Base-by-base conservation (phyloP, 2,113 vertebrate genomes). In the Gracilinanus agilis region DNA sequence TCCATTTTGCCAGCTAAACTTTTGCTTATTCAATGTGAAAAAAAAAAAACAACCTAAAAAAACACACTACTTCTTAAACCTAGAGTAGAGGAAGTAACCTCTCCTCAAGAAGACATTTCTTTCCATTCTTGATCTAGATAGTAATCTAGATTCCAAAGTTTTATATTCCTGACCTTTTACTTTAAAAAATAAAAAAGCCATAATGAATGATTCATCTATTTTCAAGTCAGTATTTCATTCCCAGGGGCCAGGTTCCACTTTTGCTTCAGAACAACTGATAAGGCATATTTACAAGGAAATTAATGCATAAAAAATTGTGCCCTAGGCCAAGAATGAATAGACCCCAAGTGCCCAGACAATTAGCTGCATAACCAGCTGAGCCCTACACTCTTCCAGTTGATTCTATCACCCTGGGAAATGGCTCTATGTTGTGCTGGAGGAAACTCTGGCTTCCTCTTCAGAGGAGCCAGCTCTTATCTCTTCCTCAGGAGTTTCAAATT, bases 221-320 rank as follows among this genome's bases (percentile, higher is more conserved):
- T 83, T 83, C 34, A 83, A 83, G 67, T 40, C n/a, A 40, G n/a
- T 83, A 83, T 83, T 40, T 83, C 40, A 40, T 83, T 83, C 67
- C n/a, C n/a, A 83, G n/a, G 7, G 67, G n/a, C 67, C 67, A 83
- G 4, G 34, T 83, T 83, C 67, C n/a, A 83, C 19, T 40, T 40
- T 40, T 83, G 67, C 49, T 83, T 83, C 19, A 83, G 16, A 83
- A 83, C 6, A 83, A 83, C 67, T 40, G 67, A 40, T 83, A 40
- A 75, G n/a, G n/a, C 67, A 83, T 19, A 40, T 83, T 83, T 83
- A 83, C 21, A 83, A 83, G n/a, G 67, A 83, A 83, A 83, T 40
- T 83, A 83, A 83, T 83, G 67, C 67, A 83, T 40, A 83, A 83
- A 83, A 34, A 83, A 83, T 83, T 83, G 67, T 83, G 67, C 67